Conservation (phyloP, 2,888 invertebrate genomes). For the Suillia variegata region DNA sequence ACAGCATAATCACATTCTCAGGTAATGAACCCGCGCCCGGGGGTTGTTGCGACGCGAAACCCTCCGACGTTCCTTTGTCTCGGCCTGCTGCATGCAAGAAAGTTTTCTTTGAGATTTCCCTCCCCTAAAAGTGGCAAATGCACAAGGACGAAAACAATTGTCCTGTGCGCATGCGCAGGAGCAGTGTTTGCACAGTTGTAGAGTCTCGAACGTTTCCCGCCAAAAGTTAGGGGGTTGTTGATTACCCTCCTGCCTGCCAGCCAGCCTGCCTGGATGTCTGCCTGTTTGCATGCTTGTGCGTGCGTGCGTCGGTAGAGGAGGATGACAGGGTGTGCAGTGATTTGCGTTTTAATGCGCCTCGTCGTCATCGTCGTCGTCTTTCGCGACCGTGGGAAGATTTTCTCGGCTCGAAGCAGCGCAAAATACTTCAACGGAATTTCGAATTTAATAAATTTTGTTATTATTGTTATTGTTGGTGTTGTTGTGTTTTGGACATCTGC, state of each 20-base stretch:
- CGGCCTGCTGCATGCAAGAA: not conserved
- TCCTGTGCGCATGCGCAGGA: not conserved
- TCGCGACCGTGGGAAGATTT: slow-evolving; percentile 52
- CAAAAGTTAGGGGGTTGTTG: slow-evolving; percentile 6
- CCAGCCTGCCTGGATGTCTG: no score
- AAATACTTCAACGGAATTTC: slow-evolving; percentile 5
- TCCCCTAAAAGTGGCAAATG: slow-evolving; percentile 1
- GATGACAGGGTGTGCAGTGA: slow-evolving; percentile 38
- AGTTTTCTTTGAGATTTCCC: not conserved
- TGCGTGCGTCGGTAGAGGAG: slow-evolving; percentile 31
- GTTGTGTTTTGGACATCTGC: slow-evolving; percentile 25
- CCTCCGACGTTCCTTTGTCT: not conserved
- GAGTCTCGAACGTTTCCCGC: not conserved
- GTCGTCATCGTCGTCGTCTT: slow-evolving; percentile 23
- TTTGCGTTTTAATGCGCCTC: slow-evolving; percentile 25
- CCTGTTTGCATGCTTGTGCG: no score
- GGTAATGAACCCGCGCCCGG: not conserved
- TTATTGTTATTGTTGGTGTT: no score
- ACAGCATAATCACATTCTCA: no score
- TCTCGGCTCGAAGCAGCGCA: not conserved
- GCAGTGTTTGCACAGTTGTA: not conserved
- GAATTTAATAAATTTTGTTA: not conserved
- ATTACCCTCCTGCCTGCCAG: no score
- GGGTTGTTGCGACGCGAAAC: not conserved
- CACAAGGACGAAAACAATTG: not conserved